These are phyloP conservation scores for Dermatemys mawii DNA, from an alignment of 2,113 vertebrate species.

Conservation along the genomic window DNA sequence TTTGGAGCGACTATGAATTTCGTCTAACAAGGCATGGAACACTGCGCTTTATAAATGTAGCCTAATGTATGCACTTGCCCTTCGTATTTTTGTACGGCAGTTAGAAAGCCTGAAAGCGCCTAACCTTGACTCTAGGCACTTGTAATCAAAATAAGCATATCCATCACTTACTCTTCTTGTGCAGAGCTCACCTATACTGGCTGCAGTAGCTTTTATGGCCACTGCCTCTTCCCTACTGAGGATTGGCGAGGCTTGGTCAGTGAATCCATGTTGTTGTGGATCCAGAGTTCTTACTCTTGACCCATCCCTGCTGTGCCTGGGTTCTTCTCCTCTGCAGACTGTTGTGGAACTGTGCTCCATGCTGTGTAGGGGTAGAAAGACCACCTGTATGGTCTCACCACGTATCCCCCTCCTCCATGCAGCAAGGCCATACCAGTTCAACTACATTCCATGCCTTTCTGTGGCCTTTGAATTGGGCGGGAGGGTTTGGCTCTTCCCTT, in stretches of 20 bases:
- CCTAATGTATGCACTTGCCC: neutral
- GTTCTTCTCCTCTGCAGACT: neutral
- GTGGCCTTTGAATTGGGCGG: neutral
- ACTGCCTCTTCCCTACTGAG: accelerated
- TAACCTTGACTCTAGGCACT: neutral
- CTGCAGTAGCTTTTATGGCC: neutral
- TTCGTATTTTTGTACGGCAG: neutral
- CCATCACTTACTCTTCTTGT: neutral
- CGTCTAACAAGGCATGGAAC: neutral
- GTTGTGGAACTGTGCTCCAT: neutral
- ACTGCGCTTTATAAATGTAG: neutral
- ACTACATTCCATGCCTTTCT: neutral
- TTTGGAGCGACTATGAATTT: neutral
- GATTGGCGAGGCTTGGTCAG: neutral
- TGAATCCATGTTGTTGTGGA: neutral
- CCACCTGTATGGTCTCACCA: neutral
- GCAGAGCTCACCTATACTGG: neutral
- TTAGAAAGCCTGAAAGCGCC: neutral
- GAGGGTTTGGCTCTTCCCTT: neutral
- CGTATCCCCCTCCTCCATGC: neutral
- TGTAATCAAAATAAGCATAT: neutral
- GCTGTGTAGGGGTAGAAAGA: neutral
- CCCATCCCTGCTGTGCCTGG: accelerated
- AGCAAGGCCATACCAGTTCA: accelerated
- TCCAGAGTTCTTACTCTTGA: neutral